Percentiles rank a stretch among this genome's conserved stretches.
Evolutionary conservation across 2,888 invertebrate species (phyloP).

Genomic region (Homarus gammarus): DNA sequence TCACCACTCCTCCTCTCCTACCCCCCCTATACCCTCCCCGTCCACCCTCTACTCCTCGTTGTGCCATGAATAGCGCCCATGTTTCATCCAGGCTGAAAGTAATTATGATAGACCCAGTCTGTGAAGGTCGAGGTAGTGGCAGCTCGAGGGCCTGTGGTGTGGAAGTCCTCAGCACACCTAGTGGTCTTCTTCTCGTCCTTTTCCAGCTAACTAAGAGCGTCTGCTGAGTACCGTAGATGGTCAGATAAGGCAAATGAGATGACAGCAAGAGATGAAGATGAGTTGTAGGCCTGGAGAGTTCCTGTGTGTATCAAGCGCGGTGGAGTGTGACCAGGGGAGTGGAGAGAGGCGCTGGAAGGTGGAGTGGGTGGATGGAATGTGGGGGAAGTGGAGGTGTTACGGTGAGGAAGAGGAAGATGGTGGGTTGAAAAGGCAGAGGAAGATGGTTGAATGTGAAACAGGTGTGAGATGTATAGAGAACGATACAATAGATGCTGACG

Average conservation of each 20-base stretch:
- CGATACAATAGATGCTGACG: not conserved
- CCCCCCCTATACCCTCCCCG: not conserved
- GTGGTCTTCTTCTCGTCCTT: slow-evolving; percentile 6
- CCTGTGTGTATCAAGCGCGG: not conserved
- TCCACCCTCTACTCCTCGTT: not conserved
- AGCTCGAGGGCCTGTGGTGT: not conserved
- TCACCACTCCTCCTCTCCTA: not conserved
- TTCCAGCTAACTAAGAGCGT: not conserved
- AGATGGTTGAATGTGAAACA: not conserved
- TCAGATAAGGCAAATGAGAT: slow-evolving; percentile 61
- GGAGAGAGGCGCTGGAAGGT: not conserved
- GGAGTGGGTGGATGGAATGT: not conserved
- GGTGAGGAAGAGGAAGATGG: not conserved
- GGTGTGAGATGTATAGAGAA: too few relatives aligned
- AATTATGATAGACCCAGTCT: slow-evolving; percentile 52
- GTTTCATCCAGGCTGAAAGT: slow-evolving; percentile 43
- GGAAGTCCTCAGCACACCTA: slow-evolving; percentile 19
- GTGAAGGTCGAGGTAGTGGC: not conserved
- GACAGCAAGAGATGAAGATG: slow-evolving; percentile 46
- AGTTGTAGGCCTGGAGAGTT: not conserved
- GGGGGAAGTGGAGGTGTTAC: not conserved
- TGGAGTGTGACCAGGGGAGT: slow-evolving; percentile 16
- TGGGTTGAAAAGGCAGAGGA: not conserved
- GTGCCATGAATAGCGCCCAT: slow-evolving; percentile 50
- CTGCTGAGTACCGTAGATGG: slow-evolving; percentile 16